Percentiles rank a stretch among this genome's conserved stretches.
phyloP scores from a whole-genome alignment of 2,113 vertebrate species.

The Poecile atricapillus region DNA sequence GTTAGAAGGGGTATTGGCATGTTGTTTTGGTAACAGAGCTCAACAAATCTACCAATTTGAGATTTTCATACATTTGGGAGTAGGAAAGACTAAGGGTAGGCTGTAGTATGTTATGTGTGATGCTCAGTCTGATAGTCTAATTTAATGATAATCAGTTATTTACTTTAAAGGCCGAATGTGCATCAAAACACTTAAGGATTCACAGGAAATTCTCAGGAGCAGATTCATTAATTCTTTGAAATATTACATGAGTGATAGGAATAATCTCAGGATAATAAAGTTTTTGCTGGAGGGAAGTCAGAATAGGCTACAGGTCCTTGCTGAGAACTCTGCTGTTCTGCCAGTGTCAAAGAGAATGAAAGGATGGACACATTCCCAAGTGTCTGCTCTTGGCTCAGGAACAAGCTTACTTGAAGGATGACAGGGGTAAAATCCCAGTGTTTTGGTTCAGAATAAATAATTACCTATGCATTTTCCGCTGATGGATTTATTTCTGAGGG shows the following conservation, averaged over 20 bases:
- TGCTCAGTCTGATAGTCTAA: background rate
- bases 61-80: background rate
- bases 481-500: background rate
- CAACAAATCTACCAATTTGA: background rate
- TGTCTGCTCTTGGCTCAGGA: background rate
- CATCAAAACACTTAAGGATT: background rate
- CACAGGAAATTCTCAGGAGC: background rate
- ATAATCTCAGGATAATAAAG: background rate
- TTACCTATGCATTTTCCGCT: background rate
- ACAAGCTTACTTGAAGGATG: background rate
- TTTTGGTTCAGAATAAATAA: background rate
- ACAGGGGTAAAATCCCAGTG: accelerated
- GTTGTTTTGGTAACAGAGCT: background rate
- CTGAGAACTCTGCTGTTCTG: background rate
- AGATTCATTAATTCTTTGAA: background rate
- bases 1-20: background rate
- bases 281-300: background rate
- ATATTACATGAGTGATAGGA: background rate
- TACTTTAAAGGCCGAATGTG: background rate
- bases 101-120: background rate
- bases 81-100: background rate
- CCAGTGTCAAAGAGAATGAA: background rate
- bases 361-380: background rate
- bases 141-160: background rate
- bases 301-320: background rate